Evolutionary conservation across 1,140 invertebrate genomes (phyloP).

Genomic region (Marisa cornuarietis): DNA sequence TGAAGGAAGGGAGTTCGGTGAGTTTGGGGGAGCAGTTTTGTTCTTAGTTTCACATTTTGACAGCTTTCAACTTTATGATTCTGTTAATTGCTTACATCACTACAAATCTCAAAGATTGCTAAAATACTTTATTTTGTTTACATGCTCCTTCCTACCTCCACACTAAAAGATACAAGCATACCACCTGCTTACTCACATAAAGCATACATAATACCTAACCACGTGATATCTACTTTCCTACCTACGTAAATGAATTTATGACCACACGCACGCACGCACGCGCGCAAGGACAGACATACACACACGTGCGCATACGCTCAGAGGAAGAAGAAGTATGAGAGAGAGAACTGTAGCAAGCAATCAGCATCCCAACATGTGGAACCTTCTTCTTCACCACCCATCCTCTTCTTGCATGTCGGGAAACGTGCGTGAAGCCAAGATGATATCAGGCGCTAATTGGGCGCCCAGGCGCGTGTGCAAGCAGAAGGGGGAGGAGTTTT

Average conservation of each 20-base stretch:
- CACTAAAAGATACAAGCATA: neutral
- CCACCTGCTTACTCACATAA: neutral
- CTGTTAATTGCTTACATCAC: no score
- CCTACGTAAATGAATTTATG: no score
- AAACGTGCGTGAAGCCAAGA: neutral
- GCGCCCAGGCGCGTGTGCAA: slow-evolving; percentile 3
- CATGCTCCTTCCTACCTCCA: neutral
- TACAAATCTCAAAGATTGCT: no score
- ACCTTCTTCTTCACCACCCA: no score
- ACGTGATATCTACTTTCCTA: no score
- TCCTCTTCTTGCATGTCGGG: neutral
- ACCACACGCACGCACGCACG: neutral
- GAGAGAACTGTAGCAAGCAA: no score
- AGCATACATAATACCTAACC: no score
- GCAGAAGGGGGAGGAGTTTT: slow-evolving; percentile 2
- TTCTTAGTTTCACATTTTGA: no score
- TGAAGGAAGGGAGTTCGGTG: no score
- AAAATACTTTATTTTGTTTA: neutral
- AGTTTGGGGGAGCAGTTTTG: no score
- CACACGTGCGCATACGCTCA: neutral
- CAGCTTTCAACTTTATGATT: no score
- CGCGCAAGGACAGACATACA: neutral
- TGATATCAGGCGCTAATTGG: slow-evolving; percentile 14
- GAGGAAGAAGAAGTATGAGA: neutral
- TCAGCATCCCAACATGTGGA: no score